phyloP scores from a whole-genome alignment of 2,797 vertebrate species.

The Myripristis murdjan region DNA sequence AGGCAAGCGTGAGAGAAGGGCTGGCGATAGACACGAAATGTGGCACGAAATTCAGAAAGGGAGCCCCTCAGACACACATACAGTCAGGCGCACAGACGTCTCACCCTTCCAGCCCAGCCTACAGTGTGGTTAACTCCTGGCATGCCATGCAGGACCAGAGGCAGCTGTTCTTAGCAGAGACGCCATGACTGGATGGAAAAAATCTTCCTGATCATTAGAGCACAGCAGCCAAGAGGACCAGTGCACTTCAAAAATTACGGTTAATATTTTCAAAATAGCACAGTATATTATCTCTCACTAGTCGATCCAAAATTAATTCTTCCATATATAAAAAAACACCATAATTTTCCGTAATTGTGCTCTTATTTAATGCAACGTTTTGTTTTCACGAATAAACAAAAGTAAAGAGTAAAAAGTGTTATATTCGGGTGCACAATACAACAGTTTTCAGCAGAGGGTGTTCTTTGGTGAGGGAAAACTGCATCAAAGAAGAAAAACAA shows the following conservation, averaged over 20 bases:
- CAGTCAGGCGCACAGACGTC: conserved; percentile 62
- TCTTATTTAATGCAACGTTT: neutral
- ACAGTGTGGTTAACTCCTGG: conserved; percentile 77
- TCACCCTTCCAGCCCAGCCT: conserved; percentile 68
- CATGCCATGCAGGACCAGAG: conserved; percentile 69
- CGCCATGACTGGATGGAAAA: conserved; percentile 52
- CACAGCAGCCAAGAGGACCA: conserved; percentile 40
- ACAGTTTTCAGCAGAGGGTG: too few species aligned
- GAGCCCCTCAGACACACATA: conserved; percentile 65
- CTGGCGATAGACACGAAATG: conserved; percentile 86
- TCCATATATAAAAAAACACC: too few species aligned
- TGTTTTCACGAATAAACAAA: too few species aligned
- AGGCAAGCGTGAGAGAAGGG: conserved; percentile 89
- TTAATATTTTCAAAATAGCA: conserved; percentile 25
- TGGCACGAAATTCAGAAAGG: conserved; percentile 82
- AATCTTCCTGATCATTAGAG: conserved; percentile 43
- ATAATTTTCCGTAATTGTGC: neutral
- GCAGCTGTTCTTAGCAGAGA: conserved; percentile 78
- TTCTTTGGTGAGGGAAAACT: too few species aligned
- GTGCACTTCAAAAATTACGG: conserved; percentile 1
- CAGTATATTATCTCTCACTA: neutral
- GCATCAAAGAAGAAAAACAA: too few species aligned
- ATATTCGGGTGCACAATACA: too few species aligned
- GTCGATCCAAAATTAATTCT: too few species aligned
- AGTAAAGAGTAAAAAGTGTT: too few species aligned